These are phyloP conservation scores for Sarcophaga carnaria DNA, from an alignment of 2,888 invertebrate genomes.

Conservation along the genomic window DNA sequence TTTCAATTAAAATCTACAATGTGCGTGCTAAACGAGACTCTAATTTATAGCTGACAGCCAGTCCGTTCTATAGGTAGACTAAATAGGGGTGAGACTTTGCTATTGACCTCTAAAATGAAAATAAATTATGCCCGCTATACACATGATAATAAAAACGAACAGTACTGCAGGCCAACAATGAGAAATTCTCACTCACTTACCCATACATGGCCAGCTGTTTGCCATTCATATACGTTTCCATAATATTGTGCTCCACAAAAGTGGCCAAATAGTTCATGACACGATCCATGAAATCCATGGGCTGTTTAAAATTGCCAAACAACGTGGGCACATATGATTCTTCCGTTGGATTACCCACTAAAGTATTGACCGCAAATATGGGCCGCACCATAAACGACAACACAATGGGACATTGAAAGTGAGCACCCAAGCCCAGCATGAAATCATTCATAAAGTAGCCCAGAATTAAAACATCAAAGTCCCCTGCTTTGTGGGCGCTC, in stretches of 20 bases:
- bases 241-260: conserved; percentile 31
- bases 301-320: conserved; percentile 66
- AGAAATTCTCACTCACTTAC: conserved; percentile 43
- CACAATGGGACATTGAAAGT: conserved; percentile 77
- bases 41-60: not conserved
- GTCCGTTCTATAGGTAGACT: not conserved
- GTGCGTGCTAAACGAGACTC: too few relatives aligned
- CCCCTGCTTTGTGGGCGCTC: conserved; percentile 64
- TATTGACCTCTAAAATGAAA: not conserved
- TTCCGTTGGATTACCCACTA: conserved; percentile 76
- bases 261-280: conserved; percentile 70
- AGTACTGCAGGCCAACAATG: not conserved
- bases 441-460: conserved; percentile 77
- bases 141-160: not conserved
- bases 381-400: conserved; percentile 74
- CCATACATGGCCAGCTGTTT: conserved; percentile 38
- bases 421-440: conserved; percentile 77
- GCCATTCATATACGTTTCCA: not conserved
- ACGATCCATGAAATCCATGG: conserved; percentile 71
- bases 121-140: not conserved
- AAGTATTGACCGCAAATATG: conserved; percentile 67
- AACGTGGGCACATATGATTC: conserved; percentile 73
- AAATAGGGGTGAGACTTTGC: not conserved
- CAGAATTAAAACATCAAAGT: conserved; percentile 77
- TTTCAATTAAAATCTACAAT: too few relatives aligned